phyloP scores from a whole-genome alignment of 2,797 vertebrate species.

The Phrynocephalus guinanensis region DNA sequence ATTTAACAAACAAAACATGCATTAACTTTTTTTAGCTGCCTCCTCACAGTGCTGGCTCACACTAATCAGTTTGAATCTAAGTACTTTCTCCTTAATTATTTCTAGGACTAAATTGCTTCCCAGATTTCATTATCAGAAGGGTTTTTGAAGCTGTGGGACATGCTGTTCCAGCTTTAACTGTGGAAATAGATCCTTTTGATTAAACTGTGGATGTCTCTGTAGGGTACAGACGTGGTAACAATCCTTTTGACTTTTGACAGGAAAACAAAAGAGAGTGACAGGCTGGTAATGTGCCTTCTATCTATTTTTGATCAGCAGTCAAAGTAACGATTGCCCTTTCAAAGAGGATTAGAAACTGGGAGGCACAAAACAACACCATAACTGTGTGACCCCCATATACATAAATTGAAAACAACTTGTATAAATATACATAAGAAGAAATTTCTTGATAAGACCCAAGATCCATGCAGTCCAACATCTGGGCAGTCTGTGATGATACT shows the following conservation, averaged over 20 bases:
- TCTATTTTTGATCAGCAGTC: slow-evolving; percentile 61
- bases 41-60: no score
- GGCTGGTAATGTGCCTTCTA: slow-evolving; percentile 51
- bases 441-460: not conserved
- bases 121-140: slow-evolving; percentile 1
- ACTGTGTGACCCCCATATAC: slow-evolving; percentile 30
- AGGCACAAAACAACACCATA: slow-evolving; percentile 45
- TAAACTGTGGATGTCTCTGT: not conserved
- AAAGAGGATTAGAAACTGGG: slow-evolving; percentile 60
- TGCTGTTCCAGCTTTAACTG: not conserved
- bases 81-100: slow-evolving; percentile 19
- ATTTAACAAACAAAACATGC: no score
- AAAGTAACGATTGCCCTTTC: slow-evolving; percentile 54
- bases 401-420: slow-evolving; percentile 61
- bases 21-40: no score
- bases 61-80: slow-evolving; percentile 15
- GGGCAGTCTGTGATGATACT: no score
- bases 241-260: slow-evolving; percentile 45
- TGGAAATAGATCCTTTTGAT: no score
- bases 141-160: not conserved
- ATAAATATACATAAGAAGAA: not conserved
- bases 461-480: no score
- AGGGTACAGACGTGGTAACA: slow-evolving; percentile 19
- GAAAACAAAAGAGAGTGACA: slow-evolving; percentile 41
- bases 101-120: not conserved